Evolutionary conservation across 2,113 vertebrate species (phyloP), one percentile per base, ranked within the genome.

Genomic region (Callionymus lyra): DNA sequence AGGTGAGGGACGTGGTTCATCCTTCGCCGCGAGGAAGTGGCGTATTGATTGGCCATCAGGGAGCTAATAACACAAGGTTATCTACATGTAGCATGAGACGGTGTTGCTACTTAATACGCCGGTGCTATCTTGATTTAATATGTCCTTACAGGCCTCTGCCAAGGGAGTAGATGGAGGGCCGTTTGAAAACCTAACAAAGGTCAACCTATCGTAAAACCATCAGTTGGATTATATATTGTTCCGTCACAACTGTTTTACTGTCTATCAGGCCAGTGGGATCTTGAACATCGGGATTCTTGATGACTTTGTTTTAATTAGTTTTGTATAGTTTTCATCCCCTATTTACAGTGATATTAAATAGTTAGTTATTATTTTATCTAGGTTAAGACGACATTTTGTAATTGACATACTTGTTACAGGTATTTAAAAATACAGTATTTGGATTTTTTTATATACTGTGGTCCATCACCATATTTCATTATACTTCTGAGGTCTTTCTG

Each of bases 31-130:
- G 46, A 74, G 77, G 79, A 86, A 86, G 81, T 83, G 75, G 60
- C 52, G 65, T 88, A 88, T 88, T 85, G 85, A 88, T 86, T 85
- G 84, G 72, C 83, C 81, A 82, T 82, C 71, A 64, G 82, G 77
- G 75, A 82, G 80, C 83, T 87, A 86, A 88, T 87, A 86, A 87
- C 79, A 70, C 69, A 74, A 79, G 85, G 85, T 85, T 88, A 88
- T 88, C 86, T 86, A 76, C 85, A 82, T 82, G 75, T 78, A 80
- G 77, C 74, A 83, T 68, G 71, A 82, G 79, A 82, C 80, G 65
- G 59, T 70, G 63, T 63, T 54, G 59, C 68, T 68, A 68, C 68
- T 72, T 81, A 79, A 76, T 74, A 74, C 60, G 64, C 68, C 55
- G 42, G 47, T 44, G 45, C 68, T 80, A 85, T 86, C 81, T 75